Evolutionary conservation across 2,797 vertebrate species (phyloP).

Genomic region (Argyrosomus regius): DNA sequence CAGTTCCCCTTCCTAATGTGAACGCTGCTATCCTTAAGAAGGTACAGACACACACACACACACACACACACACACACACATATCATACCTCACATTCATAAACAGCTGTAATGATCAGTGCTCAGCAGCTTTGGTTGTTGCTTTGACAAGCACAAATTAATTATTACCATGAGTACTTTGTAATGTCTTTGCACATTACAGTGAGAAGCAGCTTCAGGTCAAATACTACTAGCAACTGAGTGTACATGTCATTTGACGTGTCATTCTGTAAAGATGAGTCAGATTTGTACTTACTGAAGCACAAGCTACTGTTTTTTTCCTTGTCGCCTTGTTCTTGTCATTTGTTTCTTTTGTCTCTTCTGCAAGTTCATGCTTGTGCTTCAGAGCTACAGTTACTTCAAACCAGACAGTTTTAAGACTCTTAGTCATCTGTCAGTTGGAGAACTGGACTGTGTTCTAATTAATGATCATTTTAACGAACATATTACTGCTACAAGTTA

Average conservation of each 20-base stretch:
- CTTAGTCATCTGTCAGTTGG: not conserved
- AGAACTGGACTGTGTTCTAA: not conserved
- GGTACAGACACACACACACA: slow-evolving; percentile 79
- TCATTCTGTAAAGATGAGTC: not conserved
- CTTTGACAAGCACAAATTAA: not conserved
- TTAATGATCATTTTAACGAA: not conserved
- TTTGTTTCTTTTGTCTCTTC: not conserved
- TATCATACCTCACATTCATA: no score
- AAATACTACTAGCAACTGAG: no score
- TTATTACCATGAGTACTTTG: not conserved
- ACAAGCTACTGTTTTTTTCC: not conserved
- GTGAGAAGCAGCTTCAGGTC: not conserved
- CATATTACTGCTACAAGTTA: not conserved
- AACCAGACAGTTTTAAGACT: not conserved
- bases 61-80: not conserved
- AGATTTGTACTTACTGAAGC: not conserved
- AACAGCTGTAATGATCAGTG: not conserved
- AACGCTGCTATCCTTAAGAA: slow-evolving; percentile 99
- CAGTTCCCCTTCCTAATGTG: slow-evolving; percentile 98
- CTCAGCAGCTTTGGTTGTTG: no score
- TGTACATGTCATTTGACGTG: not conserved
- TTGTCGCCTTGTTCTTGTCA: not conserved
- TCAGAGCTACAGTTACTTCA: not conserved
- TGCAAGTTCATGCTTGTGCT: not conserved
- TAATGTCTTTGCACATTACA: not conserved